Evolutionary conservation across 2,113 vertebrate genomes (phyloP).

Genomic region (Calyptomena viridis): DNA sequence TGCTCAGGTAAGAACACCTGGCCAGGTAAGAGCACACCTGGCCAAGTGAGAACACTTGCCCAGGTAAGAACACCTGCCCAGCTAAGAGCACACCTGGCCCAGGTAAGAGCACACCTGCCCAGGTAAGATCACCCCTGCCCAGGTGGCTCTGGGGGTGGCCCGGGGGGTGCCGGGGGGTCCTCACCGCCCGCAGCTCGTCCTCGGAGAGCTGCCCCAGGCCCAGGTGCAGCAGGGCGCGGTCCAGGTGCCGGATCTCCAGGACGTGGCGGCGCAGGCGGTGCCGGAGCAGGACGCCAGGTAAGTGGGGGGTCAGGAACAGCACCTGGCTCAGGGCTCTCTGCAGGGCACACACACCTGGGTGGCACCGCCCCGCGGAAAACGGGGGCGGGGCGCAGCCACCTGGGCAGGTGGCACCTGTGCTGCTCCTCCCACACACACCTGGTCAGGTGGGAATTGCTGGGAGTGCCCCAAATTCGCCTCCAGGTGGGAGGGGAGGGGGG

Average conservation of each 20-base stretch:
- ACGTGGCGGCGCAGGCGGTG: conserved; percentile 78
- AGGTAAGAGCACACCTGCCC: too few species aligned
- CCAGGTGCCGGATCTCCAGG: conserved; percentile 83
- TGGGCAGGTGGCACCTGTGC: too few species aligned
- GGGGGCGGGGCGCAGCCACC: fast-evolving
- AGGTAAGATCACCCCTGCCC: too few species aligned
- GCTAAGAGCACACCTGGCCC: too few species aligned
- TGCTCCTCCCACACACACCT: too few species aligned
- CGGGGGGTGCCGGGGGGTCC: neutral
- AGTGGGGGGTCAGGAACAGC: conserved; percentile 83
- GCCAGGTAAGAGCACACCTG: too few species aligned
- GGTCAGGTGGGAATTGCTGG: too few species aligned
- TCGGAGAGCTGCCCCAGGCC: conserved; percentile 80
- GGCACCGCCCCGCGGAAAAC: neutral
- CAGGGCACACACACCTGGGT: neutral
- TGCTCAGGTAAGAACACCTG: too few species aligned
- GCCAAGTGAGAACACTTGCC: too few species aligned
- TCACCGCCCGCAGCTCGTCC: conserved; percentile 83
- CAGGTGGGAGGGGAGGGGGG: too few species aligned
- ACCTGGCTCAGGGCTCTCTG: conserved; percentile 84
- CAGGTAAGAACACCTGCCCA: too few species aligned
- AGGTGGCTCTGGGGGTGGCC: fast-evolving
- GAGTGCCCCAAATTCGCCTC: too few species aligned
- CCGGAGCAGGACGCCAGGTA: conserved; percentile 79
- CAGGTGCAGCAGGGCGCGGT: conserved; percentile 80